Evolutionary conservation across 2,113 vertebrate species (phyloP).

Genomic region (Monopterus albus): DNA sequence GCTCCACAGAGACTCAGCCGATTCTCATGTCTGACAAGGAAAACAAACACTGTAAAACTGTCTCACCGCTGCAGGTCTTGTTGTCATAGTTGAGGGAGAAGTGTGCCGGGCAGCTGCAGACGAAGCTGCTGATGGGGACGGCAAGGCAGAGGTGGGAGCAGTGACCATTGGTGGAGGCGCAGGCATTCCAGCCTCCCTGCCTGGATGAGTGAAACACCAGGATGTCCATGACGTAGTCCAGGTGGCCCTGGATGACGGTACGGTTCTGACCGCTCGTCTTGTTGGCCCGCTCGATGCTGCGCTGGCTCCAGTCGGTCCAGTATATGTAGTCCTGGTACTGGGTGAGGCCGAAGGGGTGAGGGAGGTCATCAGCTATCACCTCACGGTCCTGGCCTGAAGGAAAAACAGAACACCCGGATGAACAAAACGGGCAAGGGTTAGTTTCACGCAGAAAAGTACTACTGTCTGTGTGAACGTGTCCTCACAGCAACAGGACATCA

Average conservation of each 20-base stretch:
- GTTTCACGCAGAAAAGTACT: too few relatives aligned
- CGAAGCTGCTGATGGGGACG: constrained; percentile 88
- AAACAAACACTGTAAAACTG: too few relatives aligned
- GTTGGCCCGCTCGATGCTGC: constrained; percentile 97
- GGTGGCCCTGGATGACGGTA: constrained; percentile 94
- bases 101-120: constrained; percentile 96
- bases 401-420: too few relatives aligned
- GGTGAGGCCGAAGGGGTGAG: constrained; percentile 95
- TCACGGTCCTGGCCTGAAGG: constrained; percentile 89
- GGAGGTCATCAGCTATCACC: constrained; percentile 95
- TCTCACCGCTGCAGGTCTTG: constrained; percentile 96
- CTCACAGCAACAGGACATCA: too few relatives aligned
- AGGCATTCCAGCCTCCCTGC: constrained; percentile 96
- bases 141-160: constrained; percentile 97
- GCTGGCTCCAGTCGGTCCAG: constrained; percentile 98
- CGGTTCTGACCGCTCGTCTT: constrained; percentile 97
- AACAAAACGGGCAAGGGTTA: too few relatives aligned
- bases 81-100: constrained; percentile 95
- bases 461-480: too few relatives aligned
- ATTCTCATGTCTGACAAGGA: too few relatives aligned
- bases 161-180: constrained; percentile 94
- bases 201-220: constrained; percentile 96
- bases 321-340: constrained; percentile 99
- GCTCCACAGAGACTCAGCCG: too few relatives aligned
- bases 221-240: constrained; percentile 99